Base-by-base conservation (phyloP, 2,113 vertebrate genomes). In the Nothobranchius furzeri region DNA sequence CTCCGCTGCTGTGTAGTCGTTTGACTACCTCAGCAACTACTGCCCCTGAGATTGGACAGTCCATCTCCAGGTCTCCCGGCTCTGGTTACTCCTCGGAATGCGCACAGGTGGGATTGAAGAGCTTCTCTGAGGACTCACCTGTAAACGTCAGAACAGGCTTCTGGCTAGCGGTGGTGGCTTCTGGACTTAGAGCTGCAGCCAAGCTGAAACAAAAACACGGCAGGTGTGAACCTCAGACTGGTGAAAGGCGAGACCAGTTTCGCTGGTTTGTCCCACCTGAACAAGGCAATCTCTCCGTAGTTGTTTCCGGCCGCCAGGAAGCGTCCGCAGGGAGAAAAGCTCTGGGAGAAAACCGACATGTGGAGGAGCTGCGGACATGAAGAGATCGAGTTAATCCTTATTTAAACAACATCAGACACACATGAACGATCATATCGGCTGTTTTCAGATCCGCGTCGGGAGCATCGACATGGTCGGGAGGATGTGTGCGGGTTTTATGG, bases 321-420 rank as follows among this genome's bases (percentile, higher is more conserved):
- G 25, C 94, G 94, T 1, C 95, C 95, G 0, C 96, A 97, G 2
- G 95, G 95, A 1, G 96, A 97, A 64, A 95, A 92, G 0, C 94
- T 94, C 88, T 96, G 96, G 0, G 94, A 95, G 88, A 95, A 96
- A 10, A 96, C 84, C 0, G 94, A 94, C 95, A 96, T 96, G 86
- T 97, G 95, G 63, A 97, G 92, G 7, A 93, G 87, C 92, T 96
- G 81, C 48, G 13, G 25, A 20, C 6, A 66, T 3, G 9, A 40
- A 1, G 30, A 30, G 30, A 30, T 3, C 30, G 30, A 57, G 36
- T 8, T 25, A 0, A 25, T 35, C 12, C 6, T 15, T 14, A 15
- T 15, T 15, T 5, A 48, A 8, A 8, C 40, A 8, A 4, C 3
- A 42, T 9, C 5, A 42, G 40, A 42, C 25, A 30, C 4, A 2